Percentiles rank a stretch among this genome's conserved stretches.
Evolutionary conservation across 2,888 invertebrate genomes (phyloP).

Genomic region (Eledone cirrhosa): DNA sequence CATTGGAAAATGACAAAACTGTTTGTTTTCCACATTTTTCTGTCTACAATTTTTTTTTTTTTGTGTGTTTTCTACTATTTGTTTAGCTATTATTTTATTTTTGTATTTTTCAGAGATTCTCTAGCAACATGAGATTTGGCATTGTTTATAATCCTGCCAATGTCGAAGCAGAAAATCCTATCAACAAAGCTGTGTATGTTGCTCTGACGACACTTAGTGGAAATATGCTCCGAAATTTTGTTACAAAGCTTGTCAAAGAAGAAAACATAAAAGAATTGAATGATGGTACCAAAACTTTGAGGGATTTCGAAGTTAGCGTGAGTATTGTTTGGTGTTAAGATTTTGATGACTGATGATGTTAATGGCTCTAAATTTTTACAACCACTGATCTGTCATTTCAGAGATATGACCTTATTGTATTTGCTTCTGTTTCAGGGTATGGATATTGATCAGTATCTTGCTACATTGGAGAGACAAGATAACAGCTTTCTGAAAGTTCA

Average conservation of each 20-base stretch:
- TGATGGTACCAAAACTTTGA: slow-evolving; percentile 63
- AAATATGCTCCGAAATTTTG: slow-evolving; percentile 66
- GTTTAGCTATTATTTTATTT: not conserved
- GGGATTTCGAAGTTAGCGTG: slow-evolving; percentile 68
- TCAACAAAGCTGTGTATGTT: slow-evolving; percentile 64
- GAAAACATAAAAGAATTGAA: slow-evolving; percentile 64
- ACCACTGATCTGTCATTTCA: not conserved
- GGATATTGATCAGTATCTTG: slow-evolving; percentile 66
- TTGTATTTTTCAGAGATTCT: slow-evolving; percentile 60
- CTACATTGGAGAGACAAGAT: slow-evolving; percentile 44
- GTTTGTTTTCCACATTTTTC: too few relatives aligned
- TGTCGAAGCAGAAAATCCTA: slow-evolving; percentile 34
- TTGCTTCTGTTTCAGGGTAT: slow-evolving; percentile 64
- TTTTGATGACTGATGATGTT: slow-evolving; percentile 17
- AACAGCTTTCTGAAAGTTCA: slow-evolving; percentile 66
- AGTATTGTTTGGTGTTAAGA: slow-evolving; percentile 41
- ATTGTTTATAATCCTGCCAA: slow-evolving; percentile 66
- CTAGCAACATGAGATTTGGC: slow-evolving; percentile 66
- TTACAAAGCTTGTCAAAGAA: slow-evolving; percentile 69
- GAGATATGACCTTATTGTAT: not conserved
- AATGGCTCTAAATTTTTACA: not conserved
- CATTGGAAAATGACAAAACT: too few relatives aligned
- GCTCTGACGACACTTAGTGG: slow-evolving; percentile 65
- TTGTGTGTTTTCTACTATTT: not conserved
- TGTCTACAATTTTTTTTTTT: not conserved